phyloP scores from a whole-genome alignment of 1,140 invertebrate genomes.

The Hypothenemus hampei region DNA sequence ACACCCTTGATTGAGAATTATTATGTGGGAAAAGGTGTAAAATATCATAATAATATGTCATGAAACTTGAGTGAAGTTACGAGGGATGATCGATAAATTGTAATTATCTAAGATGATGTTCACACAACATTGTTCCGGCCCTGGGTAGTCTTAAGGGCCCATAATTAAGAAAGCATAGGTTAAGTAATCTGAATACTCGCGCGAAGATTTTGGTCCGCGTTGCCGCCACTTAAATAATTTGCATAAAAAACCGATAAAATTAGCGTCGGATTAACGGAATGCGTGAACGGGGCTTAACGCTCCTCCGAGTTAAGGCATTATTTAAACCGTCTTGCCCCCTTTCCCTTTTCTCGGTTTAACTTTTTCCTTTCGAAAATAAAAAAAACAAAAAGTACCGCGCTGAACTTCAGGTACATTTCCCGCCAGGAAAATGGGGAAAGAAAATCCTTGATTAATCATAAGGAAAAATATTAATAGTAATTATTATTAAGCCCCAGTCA shows the following conservation, averaged over 20 bases:
- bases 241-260: constrained; percentile 46
- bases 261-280: constrained; percentile 36
- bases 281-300: constrained; percentile 23
- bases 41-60: no score
- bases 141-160: constrained; percentile 2
- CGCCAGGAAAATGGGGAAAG: no score
- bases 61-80: no score
- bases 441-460: background rate
- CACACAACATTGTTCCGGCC: background rate
- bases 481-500: constrained; percentile 14
- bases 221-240: constrained; percentile 31
- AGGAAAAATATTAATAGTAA: background rate
- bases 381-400: no score
- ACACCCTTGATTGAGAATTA: constrained; percentile 24
- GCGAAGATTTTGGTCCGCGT: constrained; percentile 30
- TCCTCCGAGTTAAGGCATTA: constrained; percentile 12
- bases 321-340: constrained; percentile 14
- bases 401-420: no score
- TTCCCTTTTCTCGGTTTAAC: no score
- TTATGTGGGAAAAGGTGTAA: constrained; percentile 3
- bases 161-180: constrained; percentile 42
- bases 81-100: background rate
- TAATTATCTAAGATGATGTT: background rate
- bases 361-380: no score
- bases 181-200: constrained; percentile 35